Evolutionary conservation across 1,140 invertebrate species (phyloP).

Genomic region (Brachionus sp.): DNA sequence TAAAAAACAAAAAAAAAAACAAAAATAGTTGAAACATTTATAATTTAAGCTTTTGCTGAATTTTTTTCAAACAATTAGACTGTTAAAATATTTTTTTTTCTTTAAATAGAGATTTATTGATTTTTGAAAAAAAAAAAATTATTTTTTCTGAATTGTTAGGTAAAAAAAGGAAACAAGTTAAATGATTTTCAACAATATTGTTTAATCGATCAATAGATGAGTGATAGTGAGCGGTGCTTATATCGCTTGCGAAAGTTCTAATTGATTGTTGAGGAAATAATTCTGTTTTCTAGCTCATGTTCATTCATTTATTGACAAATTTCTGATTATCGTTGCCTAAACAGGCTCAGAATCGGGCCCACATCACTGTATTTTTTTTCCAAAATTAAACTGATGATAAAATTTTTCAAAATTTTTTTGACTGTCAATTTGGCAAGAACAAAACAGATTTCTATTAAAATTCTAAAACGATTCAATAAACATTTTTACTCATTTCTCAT

Average conservation of each 20-base stretch:
- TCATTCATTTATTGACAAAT: neutral
- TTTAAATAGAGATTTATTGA: slow-evolving; percentile 39
- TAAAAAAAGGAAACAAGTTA: slow-evolving; percentile 34
- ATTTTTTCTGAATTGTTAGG: neutral
- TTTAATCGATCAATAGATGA: slow-evolving; percentile 25
- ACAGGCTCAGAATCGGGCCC: neutral
- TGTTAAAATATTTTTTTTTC: neutral
- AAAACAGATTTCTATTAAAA: neutral
- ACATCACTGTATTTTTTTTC: neutral
- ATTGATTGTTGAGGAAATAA: neutral
- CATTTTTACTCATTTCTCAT: neutral
- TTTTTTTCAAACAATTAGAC: slow-evolving; percentile 27
- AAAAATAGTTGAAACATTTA: neutral
- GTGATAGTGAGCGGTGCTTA: neutral
- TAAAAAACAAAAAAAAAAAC: neutral
- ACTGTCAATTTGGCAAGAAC: neutral
- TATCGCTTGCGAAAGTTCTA: neutral
- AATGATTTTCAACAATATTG: slow-evolving; percentile 19
- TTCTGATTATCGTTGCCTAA: neutral
- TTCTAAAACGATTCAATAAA: neutral
- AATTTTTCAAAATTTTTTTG: neutral
- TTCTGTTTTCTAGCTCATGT: neutral
- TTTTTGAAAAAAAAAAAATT: neutral
- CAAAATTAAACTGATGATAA: neutral
- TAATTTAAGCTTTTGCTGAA: neutral